Conservation (phyloP, 2,888 invertebrate genomes). For the Pristionchus japonicus region DNA sequence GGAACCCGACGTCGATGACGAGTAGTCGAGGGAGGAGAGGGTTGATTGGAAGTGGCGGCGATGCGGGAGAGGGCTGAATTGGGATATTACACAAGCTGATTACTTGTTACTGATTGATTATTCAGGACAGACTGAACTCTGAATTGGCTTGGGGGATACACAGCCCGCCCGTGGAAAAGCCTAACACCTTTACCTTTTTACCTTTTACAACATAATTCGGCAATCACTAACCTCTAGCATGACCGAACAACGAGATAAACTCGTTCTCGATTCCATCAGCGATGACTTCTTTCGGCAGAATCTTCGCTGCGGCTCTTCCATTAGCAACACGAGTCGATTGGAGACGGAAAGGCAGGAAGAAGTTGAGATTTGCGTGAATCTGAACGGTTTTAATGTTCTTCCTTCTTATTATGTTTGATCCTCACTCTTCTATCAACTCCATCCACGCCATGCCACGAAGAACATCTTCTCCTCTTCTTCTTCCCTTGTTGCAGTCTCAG, state of each 20-base stretch:
- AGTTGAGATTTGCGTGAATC: constrained; percentile 63
- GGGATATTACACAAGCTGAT: no score
- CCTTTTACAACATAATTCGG: not conserved
- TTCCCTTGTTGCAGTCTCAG: constrained; percentile 42
- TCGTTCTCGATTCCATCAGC: constrained; percentile 65
- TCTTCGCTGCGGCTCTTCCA: constrained; percentile 50
- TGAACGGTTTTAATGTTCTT: constrained; percentile 31
- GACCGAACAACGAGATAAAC: constrained; percentile 68
- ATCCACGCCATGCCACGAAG: constrained; percentile 24
- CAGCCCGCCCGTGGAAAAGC: not conserved
- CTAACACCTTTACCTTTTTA: not conserved
- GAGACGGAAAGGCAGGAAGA: constrained; percentile 72
- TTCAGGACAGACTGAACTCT: no score
- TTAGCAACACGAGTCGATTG: constrained; percentile 67
- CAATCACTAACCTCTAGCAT: constrained; percentile 57
- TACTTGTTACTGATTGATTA: no score
- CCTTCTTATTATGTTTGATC: not conserved
- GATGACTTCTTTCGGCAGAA: constrained; percentile 28
- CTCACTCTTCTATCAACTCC: not conserved
- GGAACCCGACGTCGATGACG: constrained; percentile 15
- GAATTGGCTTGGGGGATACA: no score
- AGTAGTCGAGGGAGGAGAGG: not conserved
- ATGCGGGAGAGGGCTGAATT: constrained; percentile 33
- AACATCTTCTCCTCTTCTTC: not conserved
- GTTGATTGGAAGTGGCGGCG: not conserved